Evolutionary conservation across 2,888 invertebrate species (phyloP), one percentile per base, ranked within the genome.

Genomic region (Nephrocerus scutellatus): DNA sequence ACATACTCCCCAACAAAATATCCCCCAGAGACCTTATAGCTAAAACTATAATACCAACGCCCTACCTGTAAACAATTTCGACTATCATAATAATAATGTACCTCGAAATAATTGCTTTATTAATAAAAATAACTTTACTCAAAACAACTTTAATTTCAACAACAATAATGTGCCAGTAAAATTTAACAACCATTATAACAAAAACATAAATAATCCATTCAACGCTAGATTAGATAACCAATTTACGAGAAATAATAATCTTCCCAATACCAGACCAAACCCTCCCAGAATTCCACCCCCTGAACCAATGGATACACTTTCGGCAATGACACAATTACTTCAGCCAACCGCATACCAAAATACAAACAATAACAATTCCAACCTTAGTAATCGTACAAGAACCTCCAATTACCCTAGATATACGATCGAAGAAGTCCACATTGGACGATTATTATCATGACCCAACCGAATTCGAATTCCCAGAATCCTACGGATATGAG

Each of bases 371-470:
- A 9, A 28, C 28, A 15, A n/a, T 8, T 28, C 28, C 10, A 28
- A 28, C 7, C 16, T 28, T 8, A 28, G 28, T 18, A 28, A 28
- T 12, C 8, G 28, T n/a, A 28, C 28, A 15, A 28, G 15, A 15
- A 16, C 28, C 15, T 28, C 16, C 28, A 28, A 5, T 10, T 15
- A 28, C n/a, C 28, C 28, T 28, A 28, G 15, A 28, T 28, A 28
- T 15, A 28, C 5, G n/a, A 28, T 14, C 12, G 28, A 28, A 28
- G 28, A 28, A 15, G 15, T 28, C n/a, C 28, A 28, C n/a, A n/a
- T n/a, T n/a, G n/a, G n/a, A n/a, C n/a, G n/a, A n/a, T n/a, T n/a
- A n/a, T n/a, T n/a, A n/a, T n/a, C n/a, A n/a, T n/a, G n/a, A n/a
- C n/a, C n/a, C n/a, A n/a, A n/a, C n/a, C n/a, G n/a, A n/a, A n/a